Evolutionary conservation across 2,797 vertebrate genomes (phyloP), one percentile per base, ranked within the genome.

Genomic region (Carduelis carduelis): DNA sequence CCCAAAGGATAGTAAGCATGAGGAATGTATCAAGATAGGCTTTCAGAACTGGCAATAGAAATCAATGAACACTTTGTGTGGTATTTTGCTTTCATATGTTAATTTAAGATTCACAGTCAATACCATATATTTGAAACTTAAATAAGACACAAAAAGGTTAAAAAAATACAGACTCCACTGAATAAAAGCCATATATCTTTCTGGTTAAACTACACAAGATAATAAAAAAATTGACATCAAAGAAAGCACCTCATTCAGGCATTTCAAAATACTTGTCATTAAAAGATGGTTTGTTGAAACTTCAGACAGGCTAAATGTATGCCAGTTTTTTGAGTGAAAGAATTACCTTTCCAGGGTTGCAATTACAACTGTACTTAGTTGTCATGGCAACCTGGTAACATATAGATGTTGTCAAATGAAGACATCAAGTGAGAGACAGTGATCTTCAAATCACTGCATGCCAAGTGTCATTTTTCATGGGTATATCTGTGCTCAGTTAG

Each of bases 371-470:
- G 92, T 98, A 97, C 97, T 98, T 97, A 97, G 98, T 98, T 98
- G 97, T 96, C 97, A 98, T 98, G 97, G 97, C 86, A 97, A 98
- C 94, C 92, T 93, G 95, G 96, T 95, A 98, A 98, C 97, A 96
- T 97, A 97, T 97, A 98, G 97, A 97, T 98, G 97, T 97, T 98
- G 96, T 97, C 97, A 98, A 97, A 98, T 98, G 96, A 98, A 98
- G 97, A 97, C 95, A 96, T 98, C 96, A 97, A 98, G 97, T 95
- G 97, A 85, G 96, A 97, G 97, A 97, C 87, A 97, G 94, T 6
- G 87, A 94, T 95, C 97, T 98, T 96, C 96, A 96, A 98, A 98
- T 98, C 95, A 96, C 89, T 23, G 52, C 93, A 96, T 91, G 79
- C 95, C 95, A 97, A 97, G 86, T 90, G 93, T 96, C 93, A 97